phyloP scores from a whole-genome alignment of 2,888 invertebrate species.

The Xylocampa areola region DNA sequence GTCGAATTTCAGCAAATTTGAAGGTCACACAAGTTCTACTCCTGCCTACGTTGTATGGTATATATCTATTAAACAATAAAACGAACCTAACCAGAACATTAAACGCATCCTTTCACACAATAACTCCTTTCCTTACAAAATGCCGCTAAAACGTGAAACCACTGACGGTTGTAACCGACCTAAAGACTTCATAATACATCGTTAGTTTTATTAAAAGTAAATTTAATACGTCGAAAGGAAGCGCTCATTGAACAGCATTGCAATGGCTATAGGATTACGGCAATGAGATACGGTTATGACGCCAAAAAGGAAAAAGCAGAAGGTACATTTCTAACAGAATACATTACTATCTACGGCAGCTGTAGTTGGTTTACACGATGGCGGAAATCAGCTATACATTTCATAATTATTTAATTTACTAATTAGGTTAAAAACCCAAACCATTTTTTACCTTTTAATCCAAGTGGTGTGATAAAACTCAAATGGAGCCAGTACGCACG shows the following conservation, averaged over 20 bases:
- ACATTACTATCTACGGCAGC: no score
- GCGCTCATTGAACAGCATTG: slow-evolving; percentile 54
- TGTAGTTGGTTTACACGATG: no score
- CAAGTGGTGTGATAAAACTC: no score
- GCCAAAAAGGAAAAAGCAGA: neutral
- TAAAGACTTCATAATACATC: slow-evolving; percentile 48
- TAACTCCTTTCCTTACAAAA: slow-evolving; percentile 34
- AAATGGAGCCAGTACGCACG: no score
- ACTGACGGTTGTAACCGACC: slow-evolving; percentile 28
- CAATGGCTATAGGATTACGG: slow-evolving; percentile 35
- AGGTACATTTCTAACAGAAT: neutral
- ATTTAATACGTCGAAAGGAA: slow-evolving; percentile 53
- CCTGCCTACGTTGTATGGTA: no score
- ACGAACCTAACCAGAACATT: slow-evolving; percentile 32
- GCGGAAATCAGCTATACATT: no score
- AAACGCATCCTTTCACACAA: slow-evolving; percentile 43
- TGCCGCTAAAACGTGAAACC: slow-evolving; percentile 52
- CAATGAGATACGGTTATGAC: slow-evolving; percentile 35
- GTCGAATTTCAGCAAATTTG: no score
- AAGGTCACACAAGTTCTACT: no score
- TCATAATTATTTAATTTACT: no score
- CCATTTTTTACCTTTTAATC: no score
- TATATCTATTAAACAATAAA: slow-evolving; percentile 14
- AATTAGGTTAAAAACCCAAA: no score
- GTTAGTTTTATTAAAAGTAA: slow-evolving; percentile 46